phyloP scores from a whole-genome alignment of 2,888 invertebrate species.

The Ommatoiulus sabulosus region DNA sequence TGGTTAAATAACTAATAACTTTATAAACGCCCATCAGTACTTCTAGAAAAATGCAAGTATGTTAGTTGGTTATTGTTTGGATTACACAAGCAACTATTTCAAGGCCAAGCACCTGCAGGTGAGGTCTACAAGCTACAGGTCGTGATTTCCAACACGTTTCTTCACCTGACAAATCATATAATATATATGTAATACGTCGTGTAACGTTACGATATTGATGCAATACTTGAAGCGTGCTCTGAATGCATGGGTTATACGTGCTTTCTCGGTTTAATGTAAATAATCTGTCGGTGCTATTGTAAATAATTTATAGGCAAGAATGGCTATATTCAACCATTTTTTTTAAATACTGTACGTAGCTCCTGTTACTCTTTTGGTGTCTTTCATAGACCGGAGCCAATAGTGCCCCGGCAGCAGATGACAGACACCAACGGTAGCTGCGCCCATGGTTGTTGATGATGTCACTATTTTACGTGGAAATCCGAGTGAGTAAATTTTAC shows the following conservation, averaged over 20 bases:
- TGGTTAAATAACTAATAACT: background rate
- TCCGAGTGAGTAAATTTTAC: background rate
- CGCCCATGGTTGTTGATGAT: background rate
- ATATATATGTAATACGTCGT: constrained; percentile 27
- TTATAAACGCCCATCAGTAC: background rate
- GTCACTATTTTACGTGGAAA: background rate
- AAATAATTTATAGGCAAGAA: background rate
- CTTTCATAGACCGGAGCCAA: too few relatives aligned
- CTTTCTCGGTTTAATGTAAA: background rate
- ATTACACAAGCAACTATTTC: constrained; percentile 9
- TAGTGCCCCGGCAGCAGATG: too few relatives aligned
- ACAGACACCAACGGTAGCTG: too few relatives aligned
- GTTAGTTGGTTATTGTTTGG: background rate
- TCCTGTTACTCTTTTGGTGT: too few relatives aligned
- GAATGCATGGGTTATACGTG: background rate
- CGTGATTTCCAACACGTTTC: constrained; percentile 34
- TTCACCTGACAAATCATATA: constrained; percentile 34
- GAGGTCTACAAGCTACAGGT: background rate
- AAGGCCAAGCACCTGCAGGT: constrained; percentile 34
- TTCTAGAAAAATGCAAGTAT: background rate
- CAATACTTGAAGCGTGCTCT: background rate
- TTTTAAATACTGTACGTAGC: too few relatives aligned
- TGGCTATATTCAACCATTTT: too few relatives aligned
- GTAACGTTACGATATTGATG: constrained; percentile 22
- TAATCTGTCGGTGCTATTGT: too few relatives aligned